A percentile compares a stretch with the other conserved stretches of the same genome.
phyloP scores from a whole-genome alignment of 2,113 vertebrate species.

The Prunella himalayana region DNA sequence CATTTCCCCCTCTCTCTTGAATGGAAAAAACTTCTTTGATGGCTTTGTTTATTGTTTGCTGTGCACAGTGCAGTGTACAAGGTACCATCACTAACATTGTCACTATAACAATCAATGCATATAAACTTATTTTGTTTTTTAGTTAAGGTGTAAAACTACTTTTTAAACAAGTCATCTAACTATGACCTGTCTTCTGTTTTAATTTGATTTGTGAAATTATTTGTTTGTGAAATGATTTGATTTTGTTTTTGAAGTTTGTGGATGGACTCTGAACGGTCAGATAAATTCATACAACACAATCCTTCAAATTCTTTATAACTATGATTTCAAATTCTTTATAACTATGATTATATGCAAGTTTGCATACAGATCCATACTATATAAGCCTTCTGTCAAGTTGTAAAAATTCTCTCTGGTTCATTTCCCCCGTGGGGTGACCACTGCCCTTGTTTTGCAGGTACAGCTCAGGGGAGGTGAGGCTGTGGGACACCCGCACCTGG shows the following conservation, averaged over 20 bases:
- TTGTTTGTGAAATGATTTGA: no score
- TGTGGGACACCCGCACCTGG: conserved; percentile 95
- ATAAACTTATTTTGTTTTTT: neutral
- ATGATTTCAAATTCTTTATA: neutral
- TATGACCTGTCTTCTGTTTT: neutral
- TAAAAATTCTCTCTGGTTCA: neutral
- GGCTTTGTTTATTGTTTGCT: neutral
- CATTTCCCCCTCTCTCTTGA: neutral
- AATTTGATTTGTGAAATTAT: neutral
- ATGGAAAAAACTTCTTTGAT: neutral
- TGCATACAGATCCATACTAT: neutral
- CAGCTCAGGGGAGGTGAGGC: conserved; percentile 88
- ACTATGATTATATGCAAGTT: neutral
- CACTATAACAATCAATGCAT: neutral
- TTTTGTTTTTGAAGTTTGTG: neutral
- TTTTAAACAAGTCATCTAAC: neutral
- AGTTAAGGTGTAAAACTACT: neutral
- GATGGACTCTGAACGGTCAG: neutral
- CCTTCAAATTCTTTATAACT: neutral
- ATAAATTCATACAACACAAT: neutral
- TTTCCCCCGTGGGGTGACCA: neutral
- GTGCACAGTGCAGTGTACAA: neutral
- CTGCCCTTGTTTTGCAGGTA: conserved; percentile 74
- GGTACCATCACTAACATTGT: neutral
- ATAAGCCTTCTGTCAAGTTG: neutral